Evolutionary conservation across 2,113 vertebrate genomes (phyloP).

Genomic region (Actenoides hombroni): DNA sequence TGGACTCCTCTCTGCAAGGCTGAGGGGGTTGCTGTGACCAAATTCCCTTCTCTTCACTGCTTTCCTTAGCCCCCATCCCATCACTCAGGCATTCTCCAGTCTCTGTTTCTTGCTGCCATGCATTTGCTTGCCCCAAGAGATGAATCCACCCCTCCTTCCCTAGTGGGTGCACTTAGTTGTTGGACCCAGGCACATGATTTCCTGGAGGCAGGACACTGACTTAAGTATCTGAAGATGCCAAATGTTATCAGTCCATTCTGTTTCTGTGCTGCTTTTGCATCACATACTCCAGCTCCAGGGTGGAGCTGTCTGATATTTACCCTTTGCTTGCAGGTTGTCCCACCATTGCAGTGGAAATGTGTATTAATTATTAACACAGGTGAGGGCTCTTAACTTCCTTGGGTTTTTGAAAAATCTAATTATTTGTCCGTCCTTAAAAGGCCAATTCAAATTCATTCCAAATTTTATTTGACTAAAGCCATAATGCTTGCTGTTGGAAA

Average conservation of each 20-base stretch:
- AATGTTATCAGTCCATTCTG: too few relatives aligned
- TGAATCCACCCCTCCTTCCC: background rate
- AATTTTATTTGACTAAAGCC: slow-evolving; percentile 20
- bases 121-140: background rate
- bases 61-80: background rate
- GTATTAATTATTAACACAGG: background rate
- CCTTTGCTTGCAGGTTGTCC: background rate
- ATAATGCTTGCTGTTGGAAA: background rate
- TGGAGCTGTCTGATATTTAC: background rate
- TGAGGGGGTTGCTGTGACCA: background rate
- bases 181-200: fast-evolving
- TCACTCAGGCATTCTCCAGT: background rate
- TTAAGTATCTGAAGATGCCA: background rate
- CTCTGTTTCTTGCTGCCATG: fast-evolving
- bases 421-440: slow-evolving; percentile 11
- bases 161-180: fast-evolving
- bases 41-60: background rate
- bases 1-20: background rate
- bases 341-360: background rate
- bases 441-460: background rate
- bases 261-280: background rate
- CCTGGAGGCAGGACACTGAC: background rate
- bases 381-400: background rate
- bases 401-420: background rate
- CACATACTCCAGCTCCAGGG: background rate